Conservation (phyloP, 2,888 invertebrate genomes). For the Scotopteryx bipunctaria region DNA sequence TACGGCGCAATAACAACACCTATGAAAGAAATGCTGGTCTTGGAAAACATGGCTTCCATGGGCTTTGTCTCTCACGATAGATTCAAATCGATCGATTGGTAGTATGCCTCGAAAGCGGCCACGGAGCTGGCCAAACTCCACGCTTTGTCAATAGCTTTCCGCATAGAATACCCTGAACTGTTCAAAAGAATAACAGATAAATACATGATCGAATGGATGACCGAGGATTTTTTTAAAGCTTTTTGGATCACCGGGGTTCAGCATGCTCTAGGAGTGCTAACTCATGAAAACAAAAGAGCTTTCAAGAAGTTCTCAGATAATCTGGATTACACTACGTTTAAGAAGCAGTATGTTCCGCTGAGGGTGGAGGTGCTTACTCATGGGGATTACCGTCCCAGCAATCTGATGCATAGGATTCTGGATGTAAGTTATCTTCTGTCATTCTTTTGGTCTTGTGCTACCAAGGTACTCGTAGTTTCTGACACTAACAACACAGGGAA, state of each 20-base stretch:
- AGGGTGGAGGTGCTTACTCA: conserved; percentile 35
- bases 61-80: conserved; percentile 49
- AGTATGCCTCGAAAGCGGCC: conserved; percentile 43
- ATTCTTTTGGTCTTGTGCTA: no score
- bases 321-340: conserved; percentile 21
- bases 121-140: conserved; percentile 54
- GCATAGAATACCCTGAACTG: conserved; percentile 44
- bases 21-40: conserved; percentile 50
- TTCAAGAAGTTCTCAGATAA: conserved; percentile 39
- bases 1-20: conserved; percentile 40
- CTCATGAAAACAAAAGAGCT: conserved; percentile 44
- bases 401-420: conserved; percentile 40
- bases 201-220: conserved; percentile 8
- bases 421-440: conserved; percentile 6
- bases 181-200: conserved; percentile 28
- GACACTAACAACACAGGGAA: no score
- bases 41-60: conserved; percentile 37
- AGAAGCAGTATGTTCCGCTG: conserved; percentile 28
- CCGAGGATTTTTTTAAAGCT: neutral
- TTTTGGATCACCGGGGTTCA: conserved; percentile 6
- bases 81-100: conserved; percentile 46
- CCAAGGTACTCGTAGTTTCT: no score
- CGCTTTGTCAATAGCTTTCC: conserved; percentile 54
- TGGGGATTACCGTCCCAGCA: conserved; percentile 55
- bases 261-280: conserved; percentile 33